A percentile compares a stretch with the other conserved stretches of the same genome.
phyloP scores from a whole-genome alignment of 1,140 invertebrate genomes.

The Apocrypta bakeri region DNA sequence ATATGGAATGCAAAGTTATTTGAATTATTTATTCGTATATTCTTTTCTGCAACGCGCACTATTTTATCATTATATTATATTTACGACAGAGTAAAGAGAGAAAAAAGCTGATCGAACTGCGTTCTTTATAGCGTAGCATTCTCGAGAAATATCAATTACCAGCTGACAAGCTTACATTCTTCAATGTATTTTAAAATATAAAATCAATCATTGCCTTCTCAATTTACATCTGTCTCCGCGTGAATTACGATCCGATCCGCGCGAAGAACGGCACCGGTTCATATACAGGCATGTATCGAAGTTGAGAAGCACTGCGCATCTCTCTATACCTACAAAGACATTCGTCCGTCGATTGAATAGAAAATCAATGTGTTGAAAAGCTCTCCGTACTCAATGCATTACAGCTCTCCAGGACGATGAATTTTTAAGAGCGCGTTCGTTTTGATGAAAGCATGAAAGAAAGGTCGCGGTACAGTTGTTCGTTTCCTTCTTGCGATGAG shows the following conservation, averaged over 20 bases:
- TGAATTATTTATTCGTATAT: slow-evolving; percentile 47
- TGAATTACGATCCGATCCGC: background rate
- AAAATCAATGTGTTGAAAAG: slow-evolving; percentile 38
- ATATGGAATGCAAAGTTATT: slow-evolving; percentile 48
- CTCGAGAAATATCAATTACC: background rate
- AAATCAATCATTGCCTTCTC: background rate
- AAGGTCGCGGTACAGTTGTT: background rate
- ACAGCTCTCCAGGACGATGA: background rate
- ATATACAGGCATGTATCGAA: background rate
- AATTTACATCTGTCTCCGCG: slow-evolving; percentile 28
- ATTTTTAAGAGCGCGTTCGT: background rate
- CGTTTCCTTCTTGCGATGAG: background rate
- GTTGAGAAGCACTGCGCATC: slow-evolving; percentile 32
- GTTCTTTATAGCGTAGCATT: background rate
- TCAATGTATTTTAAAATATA: background rate
- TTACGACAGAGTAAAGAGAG: background rate
- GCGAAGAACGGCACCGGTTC: no score
- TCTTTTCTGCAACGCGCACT: background rate
- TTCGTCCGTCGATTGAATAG: slow-evolving; percentile 3
- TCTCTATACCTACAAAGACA: slow-evolving; percentile 27
- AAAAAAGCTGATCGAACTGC: background rate
- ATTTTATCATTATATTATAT: slow-evolving; percentile 16
- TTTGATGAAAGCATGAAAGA: background rate
- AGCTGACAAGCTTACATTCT: background rate
- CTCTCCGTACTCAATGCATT: background rate